Percentiles rank a stretch among this genome's conserved stretches.
Conservation (phyloP, 2,888 invertebrate species). For the Cheilosia soror region DNA sequence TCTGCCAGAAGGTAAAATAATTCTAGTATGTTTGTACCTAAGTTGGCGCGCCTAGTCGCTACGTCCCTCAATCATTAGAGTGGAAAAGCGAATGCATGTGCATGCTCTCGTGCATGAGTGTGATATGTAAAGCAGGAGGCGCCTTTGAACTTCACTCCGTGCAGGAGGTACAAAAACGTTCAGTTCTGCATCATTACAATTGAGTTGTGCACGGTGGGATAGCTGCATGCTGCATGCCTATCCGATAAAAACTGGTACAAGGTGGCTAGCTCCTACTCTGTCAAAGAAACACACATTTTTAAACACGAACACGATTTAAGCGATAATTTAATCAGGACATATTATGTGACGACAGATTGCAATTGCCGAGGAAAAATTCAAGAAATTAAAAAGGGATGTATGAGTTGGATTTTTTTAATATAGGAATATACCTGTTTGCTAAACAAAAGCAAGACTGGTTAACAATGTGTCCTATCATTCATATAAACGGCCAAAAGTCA, state of each 20-base stretch:
- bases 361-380: no score
- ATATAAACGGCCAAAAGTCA: no score
- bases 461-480: no score
- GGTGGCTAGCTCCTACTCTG: slow-evolving; percentile 13
- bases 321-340: no score
- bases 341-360: no score
- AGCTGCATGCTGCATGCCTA: background rate
- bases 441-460: no score
- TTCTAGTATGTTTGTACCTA: background rate
- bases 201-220: background rate
- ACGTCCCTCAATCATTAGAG: background rate
- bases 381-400: no score
- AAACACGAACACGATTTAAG: no score
- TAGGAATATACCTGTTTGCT: no score
- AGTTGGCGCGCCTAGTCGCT: background rate
- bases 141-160: slow-evolving; percentile 28
- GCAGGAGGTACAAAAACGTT: background rate
- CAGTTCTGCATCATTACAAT: slow-evolving; percentile 22
- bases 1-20: background rate
- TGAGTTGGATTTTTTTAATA: no score
- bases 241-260: slow-evolving; percentile 28
- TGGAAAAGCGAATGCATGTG: slow-evolving; percentile 36
- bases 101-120: slow-evolving; percentile 27
- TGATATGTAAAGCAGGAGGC: slow-evolving; percentile 28
- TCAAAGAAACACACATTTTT: background rate